phyloP scores from a whole-genome alignment of 2,797 vertebrate species.

The Alfaro cultratus region DNA sequence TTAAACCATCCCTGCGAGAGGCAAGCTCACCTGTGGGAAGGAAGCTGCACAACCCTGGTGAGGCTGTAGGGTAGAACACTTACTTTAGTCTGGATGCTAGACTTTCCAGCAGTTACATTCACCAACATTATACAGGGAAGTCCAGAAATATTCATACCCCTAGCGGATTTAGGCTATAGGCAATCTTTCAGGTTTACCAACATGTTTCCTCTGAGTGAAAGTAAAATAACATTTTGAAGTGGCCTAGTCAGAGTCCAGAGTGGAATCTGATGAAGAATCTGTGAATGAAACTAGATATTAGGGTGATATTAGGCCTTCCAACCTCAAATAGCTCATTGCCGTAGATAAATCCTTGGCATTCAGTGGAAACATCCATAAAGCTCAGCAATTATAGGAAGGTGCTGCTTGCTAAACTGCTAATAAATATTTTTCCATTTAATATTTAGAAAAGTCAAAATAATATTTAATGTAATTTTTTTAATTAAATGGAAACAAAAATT shows the following conservation, averaged over 20 bases:
- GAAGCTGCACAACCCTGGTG: conserved; percentile 60
- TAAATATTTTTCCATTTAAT: neutral
- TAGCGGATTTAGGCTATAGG: no score
- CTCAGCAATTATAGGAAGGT: neutral
- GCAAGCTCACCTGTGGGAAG: conserved; percentile 25
- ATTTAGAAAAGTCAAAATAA: neutral
- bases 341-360: neutral
- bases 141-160: neutral
- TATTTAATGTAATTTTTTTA: neutral
- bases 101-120: neutral
- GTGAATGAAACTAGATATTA: neutral
- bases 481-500: neutral
- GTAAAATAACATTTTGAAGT: neutral
- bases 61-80: conserved; percentile 22
- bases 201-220: neutral
- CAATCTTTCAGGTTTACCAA: neutral
- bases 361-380: neutral
- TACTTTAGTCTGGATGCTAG: neutral
- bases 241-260: neutral
- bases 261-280: neutral
- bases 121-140: neutral
- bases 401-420: neutral
- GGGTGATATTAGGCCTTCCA: conserved; percentile 1
- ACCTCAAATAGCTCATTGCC: neutral
- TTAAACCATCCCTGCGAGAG: conserved; percentile 26